phyloP scores from a whole-genome alignment of 35 echinoderm and acorn worm species.

The Lytechinus pictus region DNA sequence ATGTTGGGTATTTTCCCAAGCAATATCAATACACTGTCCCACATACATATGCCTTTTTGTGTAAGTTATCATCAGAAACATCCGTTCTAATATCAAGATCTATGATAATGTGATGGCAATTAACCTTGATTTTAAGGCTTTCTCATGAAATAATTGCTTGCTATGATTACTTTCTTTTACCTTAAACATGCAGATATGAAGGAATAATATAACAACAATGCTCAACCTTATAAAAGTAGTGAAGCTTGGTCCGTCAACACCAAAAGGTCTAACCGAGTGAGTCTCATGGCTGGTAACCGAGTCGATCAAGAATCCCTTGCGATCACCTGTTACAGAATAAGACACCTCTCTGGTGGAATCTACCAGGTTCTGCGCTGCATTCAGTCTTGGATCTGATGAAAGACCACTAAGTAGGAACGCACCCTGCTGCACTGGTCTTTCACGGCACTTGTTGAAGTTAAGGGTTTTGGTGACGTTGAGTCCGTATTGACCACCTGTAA shows the following conservation, averaged over 20 bases:
- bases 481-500: neutral
- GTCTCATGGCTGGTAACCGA: slow-evolving; percentile 20
- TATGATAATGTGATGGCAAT: too few species aligned
- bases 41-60: too few species aligned
- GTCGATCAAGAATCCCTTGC: slow-evolving; percentile 56
- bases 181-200: too few species aligned
- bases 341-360: slow-evolving; percentile 25
- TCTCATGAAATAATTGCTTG: too few species aligned
- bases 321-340: slow-evolving; percentile 58
- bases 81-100: too few species aligned
- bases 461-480: slow-evolving; percentile 72
- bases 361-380: neutral
- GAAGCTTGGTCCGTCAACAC: slow-evolving; percentile 32
- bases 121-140: too few species aligned
- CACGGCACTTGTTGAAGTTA: slow-evolving; percentile 41
- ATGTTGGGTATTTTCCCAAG: too few species aligned
- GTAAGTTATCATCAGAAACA: too few species aligned
- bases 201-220: neutral
- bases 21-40: too few species aligned
- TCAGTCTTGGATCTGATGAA: neutral
- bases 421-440: neutral
- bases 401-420: slow-evolving; percentile 31
- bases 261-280: slow-evolving; percentile 56
- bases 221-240: slow-evolving; percentile 66
- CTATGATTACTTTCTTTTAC: too few species aligned